Percentiles rank a stretch among this genome's conserved stretches.
These are phyloP conservation scores for Panopea generosa DNA, from an alignment of 2,888 invertebrate species.

Conservation along the genomic window DNA sequence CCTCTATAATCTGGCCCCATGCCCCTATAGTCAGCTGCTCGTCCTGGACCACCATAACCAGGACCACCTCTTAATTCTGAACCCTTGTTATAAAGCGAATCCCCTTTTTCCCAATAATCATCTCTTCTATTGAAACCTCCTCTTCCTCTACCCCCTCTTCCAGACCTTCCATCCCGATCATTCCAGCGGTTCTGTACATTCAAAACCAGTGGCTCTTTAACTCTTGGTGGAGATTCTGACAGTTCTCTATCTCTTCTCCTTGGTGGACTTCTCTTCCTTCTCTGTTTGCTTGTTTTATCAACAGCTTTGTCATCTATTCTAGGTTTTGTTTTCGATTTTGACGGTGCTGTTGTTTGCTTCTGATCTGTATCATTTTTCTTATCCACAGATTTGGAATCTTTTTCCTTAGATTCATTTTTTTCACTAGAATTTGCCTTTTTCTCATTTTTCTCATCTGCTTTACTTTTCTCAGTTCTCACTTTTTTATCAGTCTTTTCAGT, in stretches of 20 bases:
- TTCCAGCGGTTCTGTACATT: constrained; percentile 27
- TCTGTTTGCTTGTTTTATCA: constrained; percentile 12
- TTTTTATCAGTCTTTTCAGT: neutral
- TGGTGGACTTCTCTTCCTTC: constrained; percentile 22
- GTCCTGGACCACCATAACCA: constrained; percentile 7
- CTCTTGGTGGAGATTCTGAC: constrained; percentile 58
- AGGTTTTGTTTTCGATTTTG: neutral
- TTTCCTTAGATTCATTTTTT: constrained; percentile 26
- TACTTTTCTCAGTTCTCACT: constrained; percentile 12
- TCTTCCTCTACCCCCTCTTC: constrained; percentile 39
- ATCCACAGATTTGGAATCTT: too few relatives aligned
- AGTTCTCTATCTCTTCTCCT: constrained; percentile 22
- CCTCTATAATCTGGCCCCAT: constrained; percentile 28
- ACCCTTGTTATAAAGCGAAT: neutral
- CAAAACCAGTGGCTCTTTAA: constrained; percentile 56
- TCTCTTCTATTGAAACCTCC: constrained; percentile 19
- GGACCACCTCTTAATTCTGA: neutral
- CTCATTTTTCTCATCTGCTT: constrained; percentile 9
- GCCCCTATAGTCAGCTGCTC: neutral
- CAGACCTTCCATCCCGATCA: constrained; percentile 34
- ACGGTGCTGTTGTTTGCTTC: neutral
- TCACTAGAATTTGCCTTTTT: constrained; percentile 20
- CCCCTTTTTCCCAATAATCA: constrained; percentile 9
- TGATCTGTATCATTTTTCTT: neutral
- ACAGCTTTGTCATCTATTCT: too few relatives aligned